Percentiles rank a stretch among this genome's conserved stretches.
phyloP scores from a whole-genome alignment of 2,113 vertebrate genomes.

The Strigops habroptila region DNA sequence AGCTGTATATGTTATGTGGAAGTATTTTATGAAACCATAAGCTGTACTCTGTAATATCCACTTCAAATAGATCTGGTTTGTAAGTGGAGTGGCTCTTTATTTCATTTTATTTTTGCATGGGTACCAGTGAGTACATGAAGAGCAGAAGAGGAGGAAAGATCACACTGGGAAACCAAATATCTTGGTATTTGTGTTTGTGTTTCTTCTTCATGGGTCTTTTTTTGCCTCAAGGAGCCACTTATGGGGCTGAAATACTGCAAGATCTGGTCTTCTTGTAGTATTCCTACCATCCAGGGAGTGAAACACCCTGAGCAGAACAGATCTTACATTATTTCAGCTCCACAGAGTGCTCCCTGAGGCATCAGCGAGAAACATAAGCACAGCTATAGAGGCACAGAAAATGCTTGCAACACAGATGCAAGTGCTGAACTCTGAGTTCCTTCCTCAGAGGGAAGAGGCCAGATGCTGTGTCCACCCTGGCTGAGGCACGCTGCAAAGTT shows the following conservation, averaged over 20 bases:
- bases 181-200: constrained; percentile 43
- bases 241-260: constrained; percentile 60
- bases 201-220: constrained; percentile 50
- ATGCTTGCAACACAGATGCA: constrained; percentile 1
- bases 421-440: neutral
- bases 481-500: neutral
- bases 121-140: neutral
- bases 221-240: constrained; percentile 66
- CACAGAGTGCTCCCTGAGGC: constrained; percentile 58
- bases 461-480: fast-evolving
- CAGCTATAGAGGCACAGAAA: constrained; percentile 29
- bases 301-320: constrained; percentile 64
- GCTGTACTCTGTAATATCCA: neutral
- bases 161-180: constrained; percentile 37
- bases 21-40: neutral
- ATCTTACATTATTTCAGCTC: constrained; percentile 66
- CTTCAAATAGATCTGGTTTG: neutral
- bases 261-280: constrained; percentile 48
- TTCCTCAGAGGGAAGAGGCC: neutral
- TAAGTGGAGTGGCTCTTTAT: neutral
- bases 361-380: neutral
- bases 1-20: neutral
- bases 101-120: neutral
- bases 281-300: constrained; percentile 48
- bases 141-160: constrained; percentile 3